Conservation (phyloP, 2,797 vertebrate species). For the Micrastur ruficollis region DNA sequence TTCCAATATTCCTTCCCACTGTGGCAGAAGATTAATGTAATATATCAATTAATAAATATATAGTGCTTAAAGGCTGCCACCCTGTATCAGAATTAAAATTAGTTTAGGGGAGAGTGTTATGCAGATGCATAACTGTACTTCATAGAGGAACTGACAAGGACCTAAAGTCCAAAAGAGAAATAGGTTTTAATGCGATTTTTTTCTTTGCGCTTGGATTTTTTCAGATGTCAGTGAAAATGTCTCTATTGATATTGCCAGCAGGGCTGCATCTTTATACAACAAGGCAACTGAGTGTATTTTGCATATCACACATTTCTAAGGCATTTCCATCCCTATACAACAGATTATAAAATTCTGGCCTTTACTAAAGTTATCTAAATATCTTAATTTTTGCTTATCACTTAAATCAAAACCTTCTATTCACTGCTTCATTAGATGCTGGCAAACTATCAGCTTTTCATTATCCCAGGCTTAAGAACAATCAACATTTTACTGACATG, state of each 20-base stretch:
- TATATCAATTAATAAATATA: background rate
- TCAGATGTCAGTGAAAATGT: background rate
- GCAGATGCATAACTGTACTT: background rate
- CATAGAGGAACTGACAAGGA: background rate
- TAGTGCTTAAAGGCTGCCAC: background rate
- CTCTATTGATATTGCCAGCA: background rate
- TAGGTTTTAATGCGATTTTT: background rate
- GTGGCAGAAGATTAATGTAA: background rate
- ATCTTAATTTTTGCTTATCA: background rate
- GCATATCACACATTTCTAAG: background rate
- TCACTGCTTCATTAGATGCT: background rate
- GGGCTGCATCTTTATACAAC: background rate
- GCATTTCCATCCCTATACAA: background rate
- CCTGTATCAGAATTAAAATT: background rate
- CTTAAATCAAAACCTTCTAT: background rate
- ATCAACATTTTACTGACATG: background rate
- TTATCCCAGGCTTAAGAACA: background rate
- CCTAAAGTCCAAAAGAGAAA: background rate
- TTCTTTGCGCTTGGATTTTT: background rate
- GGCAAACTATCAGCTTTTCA: background rate
- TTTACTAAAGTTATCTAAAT: background rate
- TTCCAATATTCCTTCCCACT: background rate
- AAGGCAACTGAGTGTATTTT: background rate
- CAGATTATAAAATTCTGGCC: background rate
- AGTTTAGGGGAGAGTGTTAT: background rate